These are phyloP conservation scores for Dasysyrphus albostriatus DNA, from an alignment of 2,888 invertebrate species.

Conservation along the genomic window DNA sequence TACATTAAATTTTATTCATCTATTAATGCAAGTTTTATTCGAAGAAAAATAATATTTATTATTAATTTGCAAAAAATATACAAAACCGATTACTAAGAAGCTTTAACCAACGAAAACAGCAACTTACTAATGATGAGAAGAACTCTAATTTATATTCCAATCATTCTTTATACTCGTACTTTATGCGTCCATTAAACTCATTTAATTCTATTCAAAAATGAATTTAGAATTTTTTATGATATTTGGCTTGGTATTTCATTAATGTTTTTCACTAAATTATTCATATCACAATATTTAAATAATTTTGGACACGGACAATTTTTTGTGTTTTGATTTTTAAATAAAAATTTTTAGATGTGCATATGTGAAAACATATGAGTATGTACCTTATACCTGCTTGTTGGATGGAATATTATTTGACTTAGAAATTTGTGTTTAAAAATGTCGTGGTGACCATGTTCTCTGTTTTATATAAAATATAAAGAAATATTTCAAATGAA, in stretches of 20 bases:
- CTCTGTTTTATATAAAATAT: too few relatives aligned
- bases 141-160: slow-evolving; percentile 26
- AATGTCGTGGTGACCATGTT: too few relatives aligned
- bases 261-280: slow-evolving; percentile 54
- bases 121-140: not conserved
- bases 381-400: too few relatives aligned
- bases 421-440: too few relatives aligned
- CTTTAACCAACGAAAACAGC: not conserved
- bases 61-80: not conserved
- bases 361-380: too few relatives aligned
- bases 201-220: slow-evolving; percentile 56
- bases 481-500: too few relatives aligned
- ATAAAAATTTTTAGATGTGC: too few relatives aligned
- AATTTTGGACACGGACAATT: slow-evolving; percentile 61
- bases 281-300: slow-evolving; percentile 30
- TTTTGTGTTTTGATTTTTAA: slow-evolving; percentile 21
- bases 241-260: slow-evolving; percentile 51
- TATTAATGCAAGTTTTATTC: not conserved
- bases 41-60: not conserved
- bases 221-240: slow-evolving; percentile 62
- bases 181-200: slow-evolving; percentile 65
- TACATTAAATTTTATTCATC: too few relatives aligned
- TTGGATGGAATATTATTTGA: too few relatives aligned
- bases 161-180: not conserved
- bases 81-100: not conserved